These are phyloP conservation scores for Criorhina ranunculi DNA, from an alignment of 2,888 invertebrate genomes.

Conservation along the genomic window DNA sequence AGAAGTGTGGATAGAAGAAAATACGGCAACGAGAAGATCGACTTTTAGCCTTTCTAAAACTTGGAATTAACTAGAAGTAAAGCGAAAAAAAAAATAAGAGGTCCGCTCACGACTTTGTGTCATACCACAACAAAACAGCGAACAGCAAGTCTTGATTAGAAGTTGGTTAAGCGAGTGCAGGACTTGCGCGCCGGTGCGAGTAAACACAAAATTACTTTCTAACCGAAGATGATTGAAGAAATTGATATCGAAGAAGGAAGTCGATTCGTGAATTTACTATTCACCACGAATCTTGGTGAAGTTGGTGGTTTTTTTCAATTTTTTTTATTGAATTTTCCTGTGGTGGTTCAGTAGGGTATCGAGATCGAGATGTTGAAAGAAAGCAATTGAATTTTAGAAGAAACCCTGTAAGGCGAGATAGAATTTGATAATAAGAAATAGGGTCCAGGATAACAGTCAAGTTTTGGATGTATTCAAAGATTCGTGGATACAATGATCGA, in stretches of 20 bases:
- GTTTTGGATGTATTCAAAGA: no score
- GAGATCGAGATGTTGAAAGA: no score
- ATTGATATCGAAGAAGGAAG: slow-evolving; percentile 57
- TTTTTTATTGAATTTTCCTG: slow-evolving; percentile 11
- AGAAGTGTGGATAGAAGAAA: slow-evolving; percentile 18
- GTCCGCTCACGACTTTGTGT: slow-evolving; percentile 58
- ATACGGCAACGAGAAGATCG: neutral
- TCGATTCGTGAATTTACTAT: slow-evolving; percentile 63
- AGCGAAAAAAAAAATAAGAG: neutral
- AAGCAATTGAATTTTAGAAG: no score
- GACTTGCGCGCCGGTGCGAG: neutral
- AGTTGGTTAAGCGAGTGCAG: slow-evolving; percentile 43
- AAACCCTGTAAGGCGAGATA: no score
- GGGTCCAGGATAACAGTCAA: no score
- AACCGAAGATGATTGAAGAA: slow-evolving; percentile 60
- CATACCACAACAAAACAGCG: slow-evolving; percentile 40
- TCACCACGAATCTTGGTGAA: slow-evolving; percentile 34
- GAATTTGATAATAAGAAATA: no score
- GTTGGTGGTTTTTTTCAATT: neutral
- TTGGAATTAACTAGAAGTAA: neutral
- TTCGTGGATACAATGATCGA: no score
- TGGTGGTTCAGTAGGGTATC: neutral
- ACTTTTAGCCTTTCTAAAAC: slow-evolving; percentile 54
- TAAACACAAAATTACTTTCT: slow-evolving; percentile 54
- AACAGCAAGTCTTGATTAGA: slow-evolving; percentile 43